Conservation (phyloP, 2,888 invertebrate species). For the Drosophila seclusa region DNA sequence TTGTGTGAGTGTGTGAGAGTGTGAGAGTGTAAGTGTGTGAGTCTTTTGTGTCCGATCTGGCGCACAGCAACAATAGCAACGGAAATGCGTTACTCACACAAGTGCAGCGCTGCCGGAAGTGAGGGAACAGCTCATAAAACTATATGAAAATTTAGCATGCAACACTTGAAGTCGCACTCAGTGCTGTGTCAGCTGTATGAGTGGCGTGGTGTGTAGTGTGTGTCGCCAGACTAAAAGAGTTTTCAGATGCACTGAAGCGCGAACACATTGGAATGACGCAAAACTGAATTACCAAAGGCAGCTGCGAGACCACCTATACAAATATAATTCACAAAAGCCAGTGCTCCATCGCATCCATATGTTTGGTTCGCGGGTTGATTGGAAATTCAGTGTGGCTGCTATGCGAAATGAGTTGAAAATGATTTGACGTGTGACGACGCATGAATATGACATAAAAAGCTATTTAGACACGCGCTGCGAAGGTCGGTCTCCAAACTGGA, state of each 20-base stretch:
- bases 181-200: slow-evolving; percentile 6
- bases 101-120: slow-evolving; percentile 49
- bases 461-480: slow-evolving; percentile 31
- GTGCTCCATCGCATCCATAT: neutral
- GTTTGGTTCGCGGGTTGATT: slow-evolving; percentile 23
- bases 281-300: slow-evolving; percentile 42
- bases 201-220: slow-evolving; percentile 14
- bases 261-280: slow-evolving; percentile 50
- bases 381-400: slow-evolving; percentile 1
- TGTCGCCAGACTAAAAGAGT: slow-evolving; percentile 46
- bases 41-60: slow-evolving; percentile 22
- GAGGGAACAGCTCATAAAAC: slow-evolving; percentile 47
- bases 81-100: slow-evolving; percentile 65
- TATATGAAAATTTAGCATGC: slow-evolving; percentile 29
- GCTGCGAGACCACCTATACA: slow-evolving; percentile 12
- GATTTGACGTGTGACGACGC: slow-evolving; percentile 60
- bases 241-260: slow-evolving; percentile 55
- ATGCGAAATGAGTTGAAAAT: slow-evolving; percentile 48
- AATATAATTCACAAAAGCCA: slow-evolving; percentile 17
- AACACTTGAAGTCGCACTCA: slow-evolving; percentile 27
- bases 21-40: slow-evolving; percentile 4
- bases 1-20: slow-evolving; percentile 5
- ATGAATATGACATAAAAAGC: slow-evolving; percentile 41
- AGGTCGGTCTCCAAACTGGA: slow-evolving; percentile 3
- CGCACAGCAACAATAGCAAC: slow-evolving; percentile 59